Evolutionary conservation across 1,140 invertebrate genomes (phyloP).

Genomic region (Berghia stephanieae): DNA sequence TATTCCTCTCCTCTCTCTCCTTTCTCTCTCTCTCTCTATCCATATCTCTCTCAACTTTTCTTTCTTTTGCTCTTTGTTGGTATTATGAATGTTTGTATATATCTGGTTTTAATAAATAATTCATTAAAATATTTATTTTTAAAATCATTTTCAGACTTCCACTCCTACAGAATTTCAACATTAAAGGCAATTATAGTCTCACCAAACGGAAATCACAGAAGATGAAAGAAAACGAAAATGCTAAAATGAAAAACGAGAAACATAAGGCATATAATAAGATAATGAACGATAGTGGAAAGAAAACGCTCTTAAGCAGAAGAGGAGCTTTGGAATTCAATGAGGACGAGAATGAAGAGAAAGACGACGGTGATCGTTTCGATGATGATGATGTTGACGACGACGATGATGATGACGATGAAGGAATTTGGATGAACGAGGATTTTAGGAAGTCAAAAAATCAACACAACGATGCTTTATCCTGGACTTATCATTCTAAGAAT

Average conservation of each 20-base stretch:
- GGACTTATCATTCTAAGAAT: too few relatives aligned
- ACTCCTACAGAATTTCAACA: conserved; percentile 15
- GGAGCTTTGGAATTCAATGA: background rate
- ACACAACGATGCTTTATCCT: too few relatives aligned
- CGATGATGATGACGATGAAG: background rate
- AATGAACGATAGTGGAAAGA: background rate
- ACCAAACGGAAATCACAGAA: background rate
- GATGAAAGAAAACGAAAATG: background rate
- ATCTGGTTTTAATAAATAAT: background rate
- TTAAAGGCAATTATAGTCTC: conserved; percentile 17
- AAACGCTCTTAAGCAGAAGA: background rate
- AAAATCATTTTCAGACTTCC: background rate
- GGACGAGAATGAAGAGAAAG: background rate
- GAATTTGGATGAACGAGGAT: too few relatives aligned
- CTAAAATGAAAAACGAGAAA: background rate
- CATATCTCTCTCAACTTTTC: background rate
- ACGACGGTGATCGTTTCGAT: background rate
- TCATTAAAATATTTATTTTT: background rate
- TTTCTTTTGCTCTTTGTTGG: background rate
- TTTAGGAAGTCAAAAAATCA: too few relatives aligned
- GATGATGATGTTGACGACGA: background rate
- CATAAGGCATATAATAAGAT: background rate
- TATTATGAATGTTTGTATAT: background rate
- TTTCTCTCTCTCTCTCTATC: background rate
- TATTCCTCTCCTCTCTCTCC: background rate